Evolutionary conservation across 1,140 invertebrate genomes (phyloP).

Genomic region (Mesaphorura yosii): DNA sequence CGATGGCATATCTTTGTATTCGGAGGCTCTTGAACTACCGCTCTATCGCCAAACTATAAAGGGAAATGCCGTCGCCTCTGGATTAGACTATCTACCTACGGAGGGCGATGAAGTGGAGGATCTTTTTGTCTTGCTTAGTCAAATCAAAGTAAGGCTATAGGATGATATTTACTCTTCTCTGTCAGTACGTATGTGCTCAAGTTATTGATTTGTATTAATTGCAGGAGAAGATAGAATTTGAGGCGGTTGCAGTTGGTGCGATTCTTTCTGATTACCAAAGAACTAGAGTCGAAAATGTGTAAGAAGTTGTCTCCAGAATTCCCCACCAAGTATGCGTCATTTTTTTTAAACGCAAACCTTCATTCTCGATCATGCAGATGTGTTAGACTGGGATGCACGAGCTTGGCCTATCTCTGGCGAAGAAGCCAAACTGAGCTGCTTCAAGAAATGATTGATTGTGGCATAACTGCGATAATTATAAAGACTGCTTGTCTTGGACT

Average conservation of each 20-base stretch:
- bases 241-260: slow-evolving; percentile 90
- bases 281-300: slow-evolving; percentile 94
- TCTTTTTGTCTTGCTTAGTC: slow-evolving; percentile 69
- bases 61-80: slow-evolving; percentile 64
- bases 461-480: slow-evolving; percentile 85
- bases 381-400: slow-evolving; percentile 69
- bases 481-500: slow-evolving; percentile 91
- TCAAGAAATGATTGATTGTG: slow-evolving; percentile 92
- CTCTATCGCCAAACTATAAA: slow-evolving; percentile 71
- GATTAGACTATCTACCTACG: slow-evolving; percentile 70
- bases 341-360: slow-evolving; percentile 2
- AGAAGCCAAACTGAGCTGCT: slow-evolving; percentile 84
- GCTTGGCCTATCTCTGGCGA: slow-evolving; percentile 87
- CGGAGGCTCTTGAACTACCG: slow-evolving; percentile 85
- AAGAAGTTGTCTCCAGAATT: too few relatives aligned
- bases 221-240: slow-evolving; percentile 64
- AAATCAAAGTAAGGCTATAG: slow-evolving; percentile 70
- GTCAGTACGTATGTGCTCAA: slow-evolving; percentile 16
- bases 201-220: slow-evolving; percentile 32
- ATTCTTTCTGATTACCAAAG: slow-evolving; percentile 97
- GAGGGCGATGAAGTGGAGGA: slow-evolving; percentile 98
- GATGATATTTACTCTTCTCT: slow-evolving; percentile 10
- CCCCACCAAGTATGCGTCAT: too few relatives aligned
- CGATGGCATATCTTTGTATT: slow-evolving; percentile 80
- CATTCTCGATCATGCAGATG: slow-evolving; percentile 51